These are phyloP conservation scores for Rhea pennata DNA, from an alignment of 2,113 vertebrate genomes.

Conservation along the genomic window DNA sequence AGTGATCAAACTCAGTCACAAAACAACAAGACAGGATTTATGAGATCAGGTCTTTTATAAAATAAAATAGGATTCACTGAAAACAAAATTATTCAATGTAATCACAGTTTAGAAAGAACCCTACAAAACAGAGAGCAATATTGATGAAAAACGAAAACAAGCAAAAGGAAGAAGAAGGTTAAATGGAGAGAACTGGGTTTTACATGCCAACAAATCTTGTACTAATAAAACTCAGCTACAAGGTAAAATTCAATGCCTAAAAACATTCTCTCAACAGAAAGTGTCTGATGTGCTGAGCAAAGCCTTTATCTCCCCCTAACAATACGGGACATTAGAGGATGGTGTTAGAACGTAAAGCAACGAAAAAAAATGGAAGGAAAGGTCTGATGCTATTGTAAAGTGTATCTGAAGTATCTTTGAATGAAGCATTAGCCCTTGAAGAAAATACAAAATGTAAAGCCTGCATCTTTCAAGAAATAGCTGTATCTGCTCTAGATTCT, in stretches of 20 bases:
- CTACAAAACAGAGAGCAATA: neutral
- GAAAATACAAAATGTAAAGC: neutral
- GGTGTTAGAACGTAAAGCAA: neutral
- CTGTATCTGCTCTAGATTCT: neutral
- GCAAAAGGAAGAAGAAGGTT: neutral
- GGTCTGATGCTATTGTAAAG: neutral
- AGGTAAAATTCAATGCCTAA: neutral
- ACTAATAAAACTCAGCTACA: conserved; percentile 3
- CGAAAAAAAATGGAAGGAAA: neutral
- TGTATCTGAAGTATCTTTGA: neutral
- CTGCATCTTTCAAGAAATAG: neutral
- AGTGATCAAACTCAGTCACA: neutral
- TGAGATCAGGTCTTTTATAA: neutral
- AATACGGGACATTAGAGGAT: neutral
- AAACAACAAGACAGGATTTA: neutral
- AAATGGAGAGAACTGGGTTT: neutral
- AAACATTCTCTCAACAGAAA: neutral
- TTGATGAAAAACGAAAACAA: neutral
- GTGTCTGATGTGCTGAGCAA: neutral
- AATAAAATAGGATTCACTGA: neutral
- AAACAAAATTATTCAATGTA: neutral
- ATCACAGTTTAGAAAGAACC: neutral
- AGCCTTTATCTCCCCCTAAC: neutral
- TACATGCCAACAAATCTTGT: neutral
- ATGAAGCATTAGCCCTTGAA: neutral